Conservation (phyloP, 2,797 vertebrate species). For the Characodon lateralis region DNA sequence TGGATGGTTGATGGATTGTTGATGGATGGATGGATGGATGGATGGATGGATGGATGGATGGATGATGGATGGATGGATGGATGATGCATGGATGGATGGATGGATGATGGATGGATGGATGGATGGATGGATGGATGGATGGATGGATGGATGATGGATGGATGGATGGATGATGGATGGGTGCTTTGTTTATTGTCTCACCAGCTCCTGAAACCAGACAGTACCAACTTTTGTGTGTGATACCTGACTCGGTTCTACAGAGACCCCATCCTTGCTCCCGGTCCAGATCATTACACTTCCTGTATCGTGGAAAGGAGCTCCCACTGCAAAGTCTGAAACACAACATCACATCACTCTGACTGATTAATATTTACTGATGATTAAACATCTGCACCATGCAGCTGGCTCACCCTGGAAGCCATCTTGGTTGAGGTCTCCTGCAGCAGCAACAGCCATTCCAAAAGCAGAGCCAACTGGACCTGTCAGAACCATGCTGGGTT, state of each 20-base stretch:
- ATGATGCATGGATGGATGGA: no score
- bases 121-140: not conserved
- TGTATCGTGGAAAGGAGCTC: slow-evolving; percentile 86
- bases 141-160: not conserved
- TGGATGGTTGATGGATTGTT: no score
- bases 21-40: no score
- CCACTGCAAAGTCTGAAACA: slow-evolving; percentile 88
- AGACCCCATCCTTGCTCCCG: slow-evolving; percentile 80
- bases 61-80: not conserved
- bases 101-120: not conserved
- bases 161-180: not conserved
- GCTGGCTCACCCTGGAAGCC: slow-evolving; percentile 87
- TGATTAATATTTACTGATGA: not conserved
- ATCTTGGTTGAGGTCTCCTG: slow-evolving; percentile 91
- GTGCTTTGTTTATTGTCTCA: not conserved
- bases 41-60: no score
- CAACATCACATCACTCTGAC: not conserved
- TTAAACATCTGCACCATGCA: rapidly evolving
- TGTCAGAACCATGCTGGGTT: slow-evolving; percentile 71
- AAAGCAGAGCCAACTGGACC: slow-evolving; percentile 85
- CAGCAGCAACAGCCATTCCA: slow-evolving; percentile 83
- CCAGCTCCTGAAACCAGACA: not conserved
- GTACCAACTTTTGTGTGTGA: not conserved
- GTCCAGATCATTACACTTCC: slow-evolving; percentile 91
- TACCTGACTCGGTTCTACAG: slow-evolving; percentile 85